Evolutionary conservation across 2,888 invertebrate genomes (phyloP).

Genomic region (Drosophila infuscata): DNA sequence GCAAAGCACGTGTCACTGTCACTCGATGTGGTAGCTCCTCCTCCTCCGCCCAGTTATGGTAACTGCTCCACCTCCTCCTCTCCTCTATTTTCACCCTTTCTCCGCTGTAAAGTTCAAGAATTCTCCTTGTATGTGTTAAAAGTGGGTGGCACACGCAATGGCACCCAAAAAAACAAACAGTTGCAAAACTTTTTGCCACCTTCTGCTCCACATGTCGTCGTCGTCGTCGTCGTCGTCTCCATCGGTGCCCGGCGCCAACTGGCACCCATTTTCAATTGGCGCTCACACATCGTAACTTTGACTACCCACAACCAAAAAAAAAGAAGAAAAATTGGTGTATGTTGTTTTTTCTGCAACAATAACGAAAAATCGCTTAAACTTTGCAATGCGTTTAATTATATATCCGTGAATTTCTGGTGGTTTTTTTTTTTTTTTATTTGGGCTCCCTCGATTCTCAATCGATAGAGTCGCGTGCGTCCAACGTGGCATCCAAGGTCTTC

Average conservation of each 20-base stretch:
- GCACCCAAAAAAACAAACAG: background rate
- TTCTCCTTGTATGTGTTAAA: constrained; percentile 73
- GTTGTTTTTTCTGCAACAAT: constrained; percentile 18
- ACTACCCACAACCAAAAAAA: constrained; percentile 15
- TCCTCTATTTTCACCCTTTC: background rate
- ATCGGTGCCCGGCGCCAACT: constrained; percentile 54
- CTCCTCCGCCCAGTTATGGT: constrained; percentile 38
- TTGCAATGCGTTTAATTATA: constrained; percentile 74
- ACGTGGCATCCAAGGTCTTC: constrained; percentile 59
- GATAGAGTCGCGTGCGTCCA: constrained; percentile 59
- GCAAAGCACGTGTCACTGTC: constrained; percentile 80
- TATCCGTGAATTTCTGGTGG: constrained; percentile 21
- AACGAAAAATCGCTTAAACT: constrained; percentile 47
- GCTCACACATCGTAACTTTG: constrained; percentile 78
- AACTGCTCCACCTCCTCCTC: background rate
- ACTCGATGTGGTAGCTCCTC: constrained; percentile 58
- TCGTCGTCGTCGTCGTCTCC: constrained; percentile 1
- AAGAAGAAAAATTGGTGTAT: background rate
- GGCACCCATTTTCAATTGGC: constrained; percentile 70
- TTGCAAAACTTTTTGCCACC: constrained; percentile 32
- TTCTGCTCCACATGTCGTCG: constrained; percentile 31
- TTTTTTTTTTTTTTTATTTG: constrained; percentile 26
- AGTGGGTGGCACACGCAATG: constrained; percentile 78
- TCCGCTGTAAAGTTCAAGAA: constrained; percentile 72
- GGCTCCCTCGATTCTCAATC: constrained; percentile 49